A percentile compares a stretch with the other conserved stretches of the same genome.
These are phyloP conservation scores for Maccullochella peelii DNA, from an alignment of 2,113 vertebrate genomes.

Conservation along the genomic window DNA sequence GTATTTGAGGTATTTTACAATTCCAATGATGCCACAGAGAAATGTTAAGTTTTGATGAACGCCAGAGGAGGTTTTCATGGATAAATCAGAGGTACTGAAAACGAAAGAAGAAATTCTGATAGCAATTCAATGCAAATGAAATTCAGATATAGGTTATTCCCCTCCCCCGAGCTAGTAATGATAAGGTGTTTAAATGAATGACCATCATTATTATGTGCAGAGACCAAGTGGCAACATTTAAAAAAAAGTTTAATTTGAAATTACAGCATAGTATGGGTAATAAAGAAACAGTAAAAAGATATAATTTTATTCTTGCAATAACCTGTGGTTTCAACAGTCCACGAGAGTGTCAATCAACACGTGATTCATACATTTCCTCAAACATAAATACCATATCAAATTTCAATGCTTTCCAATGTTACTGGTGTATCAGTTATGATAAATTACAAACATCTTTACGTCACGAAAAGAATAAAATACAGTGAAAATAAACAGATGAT, in stretches of 20 bases:
- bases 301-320: conserved; percentile 57
- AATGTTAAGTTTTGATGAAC: conserved; percentile 36
- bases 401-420: conserved; percentile 54
- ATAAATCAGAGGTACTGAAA: not conserved
- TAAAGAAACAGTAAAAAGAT: conserved; percentile 61
- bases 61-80: conserved; percentile 20
- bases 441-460: conserved; percentile 71
- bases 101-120: not conserved
- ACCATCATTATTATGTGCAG: conserved; percentile 9
- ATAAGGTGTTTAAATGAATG: not conserved
- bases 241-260: conserved; percentile 69
- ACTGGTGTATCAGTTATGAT: conserved; percentile 56
- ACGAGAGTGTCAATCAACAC: conserved; percentile 50
- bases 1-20: conserved; percentile 73
- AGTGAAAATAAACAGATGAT: conserved; percentile 34
- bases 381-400: conserved; percentile 80
- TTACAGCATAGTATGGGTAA: conserved; percentile 53
- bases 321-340: conserved; percentile 53
- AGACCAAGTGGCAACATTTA: conserved; percentile 13
- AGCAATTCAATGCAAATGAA: not conserved
- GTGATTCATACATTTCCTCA: conserved; percentile 48
- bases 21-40: conserved; percentile 57
- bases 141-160: not conserved
- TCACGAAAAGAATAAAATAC: conserved; percentile 46
- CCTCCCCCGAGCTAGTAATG: not conserved